Conservation (phyloP, 2,888 invertebrate species). For the Allophyes oxyacanthae region DNA sequence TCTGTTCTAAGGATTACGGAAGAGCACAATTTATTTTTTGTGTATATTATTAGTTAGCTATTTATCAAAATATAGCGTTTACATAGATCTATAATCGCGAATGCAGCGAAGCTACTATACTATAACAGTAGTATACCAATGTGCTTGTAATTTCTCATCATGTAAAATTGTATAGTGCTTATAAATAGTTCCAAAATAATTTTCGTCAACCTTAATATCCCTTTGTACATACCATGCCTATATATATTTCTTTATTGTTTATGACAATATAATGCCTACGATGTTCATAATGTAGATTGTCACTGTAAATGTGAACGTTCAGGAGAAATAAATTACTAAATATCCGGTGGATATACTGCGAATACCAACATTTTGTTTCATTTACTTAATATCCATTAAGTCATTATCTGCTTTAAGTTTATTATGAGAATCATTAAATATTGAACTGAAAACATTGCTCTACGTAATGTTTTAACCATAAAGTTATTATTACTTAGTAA, state of each 20-base stretch:
- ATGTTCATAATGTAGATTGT: constrained; percentile 85
- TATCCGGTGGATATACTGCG: constrained; percentile 85
- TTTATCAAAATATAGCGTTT: constrained; percentile 61
- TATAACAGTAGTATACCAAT: constrained; percentile 65
- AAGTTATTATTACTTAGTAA: too few species aligned
- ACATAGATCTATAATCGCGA: constrained; percentile 49
- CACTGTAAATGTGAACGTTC: constrained; percentile 83
- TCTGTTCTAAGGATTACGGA: constrained; percentile 53
- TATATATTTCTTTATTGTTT: constrained; percentile 79
- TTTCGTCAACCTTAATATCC: constrained; percentile 68
- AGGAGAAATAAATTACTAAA: constrained; percentile 82
- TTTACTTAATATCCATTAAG: constrained; percentile 61
- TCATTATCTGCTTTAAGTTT: not conserved
- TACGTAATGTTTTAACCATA: too few species aligned
- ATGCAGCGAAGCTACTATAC: constrained; percentile 48
- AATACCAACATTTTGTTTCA: constrained; percentile 82
- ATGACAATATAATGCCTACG: constrained; percentile 85
- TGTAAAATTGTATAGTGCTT: constrained; percentile 87
- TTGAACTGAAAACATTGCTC: not conserved
- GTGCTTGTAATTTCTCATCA: constrained; percentile 76
- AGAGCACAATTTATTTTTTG: constrained; percentile 68
- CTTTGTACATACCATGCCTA: constrained; percentile 83
- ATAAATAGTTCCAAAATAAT: constrained; percentile 74
- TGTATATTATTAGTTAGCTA: constrained; percentile 69
- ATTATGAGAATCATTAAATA: not conserved